Base-by-base conservation (phyloP, 2,797 vertebrate species). In the Hybognathus amarus region DNA sequence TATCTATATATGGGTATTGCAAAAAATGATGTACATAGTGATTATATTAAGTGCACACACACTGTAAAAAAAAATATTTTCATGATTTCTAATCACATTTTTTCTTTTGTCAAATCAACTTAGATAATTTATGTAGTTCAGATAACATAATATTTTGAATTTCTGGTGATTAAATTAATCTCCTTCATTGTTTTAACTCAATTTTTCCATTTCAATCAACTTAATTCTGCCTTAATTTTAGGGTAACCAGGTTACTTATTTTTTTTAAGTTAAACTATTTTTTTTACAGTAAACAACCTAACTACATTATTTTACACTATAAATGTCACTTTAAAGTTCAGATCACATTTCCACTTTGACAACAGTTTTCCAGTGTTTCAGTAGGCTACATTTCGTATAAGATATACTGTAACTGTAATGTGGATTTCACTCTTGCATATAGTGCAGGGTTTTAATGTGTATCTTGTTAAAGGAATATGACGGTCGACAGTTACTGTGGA, bases 391-490 rank as follows among this genome's bases (percentile, higher is more conserved):
- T 74, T 54, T n/a, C 12, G 2, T n/a, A 33, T 30, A 50, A 11
- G 7, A 6, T 68, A 24, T 69, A 30, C 9, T 5, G 33, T 6
- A 36, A 54, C 20, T 36, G 20, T 54, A 74, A 56, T 38, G 50
- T 38, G 61, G 6, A 78, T 45, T 78, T 78, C 18, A 36, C 40
- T 22, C 24, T 77, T 27, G 20, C 13, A 78, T 63, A 74, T n/a
- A 54, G 50, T 74, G 27, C 59, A 50, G 59, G 66, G 59, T 38
- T 40, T 79, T 52, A 36, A 40, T 68, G 15, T 33, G 27, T 24
- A 54, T 79, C 77, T 68, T 67, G 24, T 63, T 67, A 68, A 66
- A 79, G 22, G 7, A 42, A 59, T 61, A 50, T 50, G 27, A 47
- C 61, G 33, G 68, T 73, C 15, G 27, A 36, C 20, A 64, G 70